Evolutionary conservation across 2,797 vertebrate species (phyloP).

Genomic region (Sternarchorhynchus goeldii): DNA sequence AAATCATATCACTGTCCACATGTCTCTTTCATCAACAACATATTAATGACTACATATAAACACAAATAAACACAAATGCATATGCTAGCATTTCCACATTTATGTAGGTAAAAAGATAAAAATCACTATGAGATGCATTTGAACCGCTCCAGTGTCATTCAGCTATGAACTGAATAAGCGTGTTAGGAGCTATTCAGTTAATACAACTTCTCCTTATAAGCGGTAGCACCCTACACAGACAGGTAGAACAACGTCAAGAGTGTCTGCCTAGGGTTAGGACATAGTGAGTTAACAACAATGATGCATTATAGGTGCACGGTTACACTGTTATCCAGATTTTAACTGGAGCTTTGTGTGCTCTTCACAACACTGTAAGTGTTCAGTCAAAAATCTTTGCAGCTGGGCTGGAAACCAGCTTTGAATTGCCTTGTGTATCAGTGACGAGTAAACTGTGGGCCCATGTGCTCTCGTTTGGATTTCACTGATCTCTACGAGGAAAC

Average conservation of each 20-base stretch:
- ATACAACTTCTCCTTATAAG: no score
- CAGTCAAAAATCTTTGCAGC: not conserved
- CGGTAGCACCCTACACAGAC: no score
- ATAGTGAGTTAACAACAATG: no score
- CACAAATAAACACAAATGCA: not conserved
- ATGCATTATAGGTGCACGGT: no score
- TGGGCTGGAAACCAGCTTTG: not conserved
- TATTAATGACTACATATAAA: not conserved
- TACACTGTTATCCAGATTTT: no score
- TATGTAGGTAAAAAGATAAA: not conserved
- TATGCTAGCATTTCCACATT: not conserved
- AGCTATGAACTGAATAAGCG: not conserved
- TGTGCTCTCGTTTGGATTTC: slow-evolving; percentile 52
- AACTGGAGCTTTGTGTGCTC: not conserved
- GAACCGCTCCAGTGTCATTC: no score
- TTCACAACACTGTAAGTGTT: not conserved
- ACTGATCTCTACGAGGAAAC: slow-evolving; percentile 52
- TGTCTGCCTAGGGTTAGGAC: no score
- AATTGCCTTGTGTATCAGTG: slow-evolving; percentile 36
- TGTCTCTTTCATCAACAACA: not conserved
- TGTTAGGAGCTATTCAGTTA: no score
- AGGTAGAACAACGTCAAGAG: no score
- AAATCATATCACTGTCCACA: no score
- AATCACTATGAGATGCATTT: no score
- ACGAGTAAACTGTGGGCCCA: slow-evolving; percentile 55